phyloP scores from a whole-genome alignment of 2,888 invertebrate species.

The Lycia hirtaria region DNA sequence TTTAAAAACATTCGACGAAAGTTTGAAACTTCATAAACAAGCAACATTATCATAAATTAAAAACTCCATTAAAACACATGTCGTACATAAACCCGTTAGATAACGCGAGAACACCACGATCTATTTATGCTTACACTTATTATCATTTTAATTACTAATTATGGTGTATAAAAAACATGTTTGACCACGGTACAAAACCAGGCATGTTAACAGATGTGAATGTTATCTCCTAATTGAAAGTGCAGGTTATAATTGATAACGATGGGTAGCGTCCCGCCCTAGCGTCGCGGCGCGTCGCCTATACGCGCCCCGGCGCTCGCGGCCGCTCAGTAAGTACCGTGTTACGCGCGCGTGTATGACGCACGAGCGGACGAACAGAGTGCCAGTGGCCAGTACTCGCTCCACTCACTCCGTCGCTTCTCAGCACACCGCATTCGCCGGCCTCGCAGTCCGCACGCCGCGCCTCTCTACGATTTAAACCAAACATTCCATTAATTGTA shows the following conservation, averaged over 20 bases:
- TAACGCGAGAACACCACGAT: neutral
- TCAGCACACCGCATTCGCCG: slow-evolving; percentile 57
- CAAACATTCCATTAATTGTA: slow-evolving; percentile 79
- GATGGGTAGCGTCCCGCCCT: slow-evolving; percentile 27
- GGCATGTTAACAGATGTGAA: slow-evolving; percentile 63
- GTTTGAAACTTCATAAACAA: slow-evolving; percentile 1
- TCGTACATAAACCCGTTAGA: neutral
- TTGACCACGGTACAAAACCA: slow-evolving; percentile 49
- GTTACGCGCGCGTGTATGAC: slow-evolving; percentile 28
- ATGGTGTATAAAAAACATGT: slow-evolving; percentile 18
- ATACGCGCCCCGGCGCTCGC: neutral
- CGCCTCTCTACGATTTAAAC: slow-evolving; percentile 59
- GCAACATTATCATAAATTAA: neutral
- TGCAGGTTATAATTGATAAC: slow-evolving; percentile 74
- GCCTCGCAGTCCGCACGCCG: slow-evolving; percentile 56
- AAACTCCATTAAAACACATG: neutral
- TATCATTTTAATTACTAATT: slow-evolving; percentile 1
- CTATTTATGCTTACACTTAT: no score
- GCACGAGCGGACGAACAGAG: slow-evolving; percentile 31
- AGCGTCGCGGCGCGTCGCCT: slow-evolving; percentile 32
- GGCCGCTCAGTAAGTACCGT: slow-evolving; percentile 4
- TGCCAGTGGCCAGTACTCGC: slow-evolving; percentile 10
- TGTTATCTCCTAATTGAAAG: slow-evolving; percentile 60
- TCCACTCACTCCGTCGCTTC: slow-evolving; percentile 9
- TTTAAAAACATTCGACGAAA: neutral